Evolutionary conservation across 1,140 invertebrate species (phyloP).

Genomic region (Cherax destructor): DNA sequence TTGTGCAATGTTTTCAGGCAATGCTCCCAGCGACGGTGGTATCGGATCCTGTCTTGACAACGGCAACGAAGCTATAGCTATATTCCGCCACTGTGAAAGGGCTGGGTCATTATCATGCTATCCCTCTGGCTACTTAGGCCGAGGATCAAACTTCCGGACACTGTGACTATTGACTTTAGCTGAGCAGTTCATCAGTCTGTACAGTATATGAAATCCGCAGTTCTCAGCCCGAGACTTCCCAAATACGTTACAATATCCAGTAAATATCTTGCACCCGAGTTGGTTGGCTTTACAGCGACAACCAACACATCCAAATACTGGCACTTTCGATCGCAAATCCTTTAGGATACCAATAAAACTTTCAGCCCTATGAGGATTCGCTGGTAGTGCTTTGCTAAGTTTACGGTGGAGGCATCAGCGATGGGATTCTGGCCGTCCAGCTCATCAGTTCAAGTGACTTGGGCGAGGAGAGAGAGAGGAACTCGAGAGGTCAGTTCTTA

Average conservation of each 20-base stretch:
- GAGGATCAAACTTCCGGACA: background rate
- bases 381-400: background rate
- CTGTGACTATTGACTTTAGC: background rate
- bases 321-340: background rate
- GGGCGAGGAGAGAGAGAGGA: background rate
- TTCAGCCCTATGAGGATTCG: background rate
- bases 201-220: background rate
- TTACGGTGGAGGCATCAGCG: background rate
- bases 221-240: background rate
- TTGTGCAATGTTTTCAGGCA: background rate
- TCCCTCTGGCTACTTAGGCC: background rate
- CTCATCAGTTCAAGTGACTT: slow-evolving; percentile 27
- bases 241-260: slow-evolving; percentile 10
- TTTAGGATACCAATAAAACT: background rate
- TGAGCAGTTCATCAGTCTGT: background rate
- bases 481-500: slow-evolving; percentile 23
- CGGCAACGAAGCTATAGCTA: background rate
- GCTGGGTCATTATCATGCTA: slow-evolving; percentile 8
- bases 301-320: background rate
- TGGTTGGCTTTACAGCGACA: background rate
- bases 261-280: background rate
- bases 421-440: slow-evolving; percentile 20
- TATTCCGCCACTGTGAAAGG: background rate
- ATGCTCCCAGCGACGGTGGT: background rate
- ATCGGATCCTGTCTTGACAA: background rate